Conservation (phyloP, 2,888 invertebrate species). For the Arrhopalites spinosus region DNA sequence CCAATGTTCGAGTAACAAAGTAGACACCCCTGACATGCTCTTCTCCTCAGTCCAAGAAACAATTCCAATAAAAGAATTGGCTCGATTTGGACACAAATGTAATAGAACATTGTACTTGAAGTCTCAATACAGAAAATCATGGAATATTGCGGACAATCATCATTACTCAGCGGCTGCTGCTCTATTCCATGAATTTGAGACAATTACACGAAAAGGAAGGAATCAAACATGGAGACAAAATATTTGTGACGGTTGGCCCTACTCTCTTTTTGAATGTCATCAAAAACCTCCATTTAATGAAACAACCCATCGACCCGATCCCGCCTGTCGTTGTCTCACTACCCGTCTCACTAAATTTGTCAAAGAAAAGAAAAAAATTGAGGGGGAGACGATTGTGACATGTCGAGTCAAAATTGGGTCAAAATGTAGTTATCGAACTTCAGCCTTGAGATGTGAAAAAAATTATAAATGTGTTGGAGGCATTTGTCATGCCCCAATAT, state of each 20-base stretch:
- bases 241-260: neutral
- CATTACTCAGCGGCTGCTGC: neutral
- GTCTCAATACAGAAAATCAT: neutral
- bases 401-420: neutral
- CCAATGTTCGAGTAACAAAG: too few species aligned
- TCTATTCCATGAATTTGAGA: neutral
- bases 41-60: too few species aligned
- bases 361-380: neutral
- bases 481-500: neutral
- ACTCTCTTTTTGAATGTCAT: neutral
- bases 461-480: slow-evolving; percentile 2
- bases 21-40: too few species aligned
- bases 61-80: neutral
- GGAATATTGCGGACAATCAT: neutral
- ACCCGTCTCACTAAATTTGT: neutral
- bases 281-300: neutral
- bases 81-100: neutral
- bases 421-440: neutral
- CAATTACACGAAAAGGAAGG: neutral
- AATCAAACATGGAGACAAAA: neutral
- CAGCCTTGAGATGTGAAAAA: slow-evolving; percentile 2
- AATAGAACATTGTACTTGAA: neutral
- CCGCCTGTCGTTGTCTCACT: neutral
- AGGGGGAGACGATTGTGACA: neutral
- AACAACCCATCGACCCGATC: neutral